Evolutionary conservation across 1,140 invertebrate species (phyloP), one percentile per base, ranked within the genome.

Genomic region (Brachionus rotundiformis): DNA sequence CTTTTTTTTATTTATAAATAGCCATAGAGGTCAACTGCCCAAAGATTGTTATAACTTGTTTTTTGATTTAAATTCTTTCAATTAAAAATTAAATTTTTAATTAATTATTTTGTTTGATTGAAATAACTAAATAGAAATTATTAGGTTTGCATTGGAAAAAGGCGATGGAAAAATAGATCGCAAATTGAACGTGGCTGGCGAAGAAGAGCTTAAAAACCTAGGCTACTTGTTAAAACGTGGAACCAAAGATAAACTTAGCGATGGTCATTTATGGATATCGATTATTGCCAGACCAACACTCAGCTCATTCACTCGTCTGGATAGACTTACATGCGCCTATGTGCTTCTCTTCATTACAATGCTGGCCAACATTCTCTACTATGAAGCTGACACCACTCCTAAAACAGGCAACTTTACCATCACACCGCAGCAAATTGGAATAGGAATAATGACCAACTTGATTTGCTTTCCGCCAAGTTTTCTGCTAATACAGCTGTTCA

Each of bases 61-160:
- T n/a, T n/a, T n/a, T n/a, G n/a, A n/a, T n/a, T n/a, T 10, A 39
- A 1, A 10, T 27, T 85, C n/a, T n/a, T n/a, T n/a, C n/a, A n/a
- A n/a, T n/a, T n/a, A n/a, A n/a, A n/a, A n/a, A n/a, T n/a, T n/a
- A n/a, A n/a, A n/a, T n/a, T n/a, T n/a, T n/a, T n/a, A n/a, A n/a
- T n/a, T n/a, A n/a, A n/a, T n/a, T n/a, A n/a, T n/a, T n/a, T n/a
- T n/a, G n/a, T n/a, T n/a, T n/a, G n/a, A n/a, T n/a, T n/a, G n/a
- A n/a, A n/a, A n/a, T n/a, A n/a, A n/a, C n/a, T n/a, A n/a, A n/a
- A n/a, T n/a, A n/a, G n/a, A n/a, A n/a, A 61, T 25, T 68, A 84
- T 84, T 7, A 91, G 90, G 90, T 87, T 91, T 82, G 90, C 90
- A 68, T 87, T 90, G 1, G 90, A 91, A 83, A 89, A 91, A 84